Conservation (phyloP, 2,113 vertebrate species). For the Mustela lutreola region DNA sequence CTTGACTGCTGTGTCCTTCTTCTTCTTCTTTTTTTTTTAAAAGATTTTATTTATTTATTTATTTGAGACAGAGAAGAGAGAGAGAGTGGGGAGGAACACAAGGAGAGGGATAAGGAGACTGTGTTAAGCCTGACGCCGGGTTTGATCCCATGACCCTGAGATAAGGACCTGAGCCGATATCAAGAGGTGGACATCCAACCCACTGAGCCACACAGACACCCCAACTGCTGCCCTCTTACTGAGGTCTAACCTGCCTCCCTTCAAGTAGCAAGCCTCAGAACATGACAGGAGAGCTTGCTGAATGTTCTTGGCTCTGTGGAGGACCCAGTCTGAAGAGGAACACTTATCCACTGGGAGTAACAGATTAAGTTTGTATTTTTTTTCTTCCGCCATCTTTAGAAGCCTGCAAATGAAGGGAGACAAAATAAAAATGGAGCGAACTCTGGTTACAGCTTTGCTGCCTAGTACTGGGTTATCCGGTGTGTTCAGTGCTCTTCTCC, state of each 20-base stretch:
- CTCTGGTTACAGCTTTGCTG: neutral
- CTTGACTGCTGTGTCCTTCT: neutral
- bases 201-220: neutral
- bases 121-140: neutral
- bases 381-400: neutral
- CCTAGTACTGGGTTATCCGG: accelerated
- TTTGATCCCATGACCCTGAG: neutral
- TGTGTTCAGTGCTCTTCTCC: neutral
- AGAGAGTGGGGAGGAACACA: neutral
- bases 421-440: neutral
- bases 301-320: neutral
- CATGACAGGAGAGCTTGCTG: neutral
- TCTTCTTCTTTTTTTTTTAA: neutral
- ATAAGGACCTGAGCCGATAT: neutral
- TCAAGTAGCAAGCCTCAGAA: neutral
- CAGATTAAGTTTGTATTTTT: neutral
- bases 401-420: neutral
- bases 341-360: neutral
- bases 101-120: neutral
- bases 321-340: neutral
- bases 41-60: neutral
- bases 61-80: neutral
- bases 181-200: neutral
- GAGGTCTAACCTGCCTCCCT: neutral
- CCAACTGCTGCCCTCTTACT: neutral